Evolutionary conservation across 2,797 vertebrate genomes (phyloP), one percentile per base, ranked within the genome.

Genomic region (Aeoliscus strigatus): DNA sequence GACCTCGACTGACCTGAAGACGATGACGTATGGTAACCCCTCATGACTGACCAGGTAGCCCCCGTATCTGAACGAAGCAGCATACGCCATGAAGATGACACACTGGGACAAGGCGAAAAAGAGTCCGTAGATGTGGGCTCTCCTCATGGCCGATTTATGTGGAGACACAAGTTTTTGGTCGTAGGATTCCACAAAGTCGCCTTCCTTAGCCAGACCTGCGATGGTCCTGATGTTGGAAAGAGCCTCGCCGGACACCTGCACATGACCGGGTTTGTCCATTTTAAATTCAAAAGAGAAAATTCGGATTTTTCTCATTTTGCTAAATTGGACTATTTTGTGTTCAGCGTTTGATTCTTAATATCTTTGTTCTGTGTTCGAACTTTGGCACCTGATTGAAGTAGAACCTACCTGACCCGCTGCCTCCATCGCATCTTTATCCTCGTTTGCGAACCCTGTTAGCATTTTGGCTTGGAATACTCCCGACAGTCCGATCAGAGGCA

Each of bases 51-150:
- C 89, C 60, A 91, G 69, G 63, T 84, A 75, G 12, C 89, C 90
- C 27, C 89, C 90, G n/a, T 83, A 90, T 84, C 88, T 80, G 34
- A 87, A 91, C 0, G 89, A 89, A 47, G 88, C 88, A 11, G 89
- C 89, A 37, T 82, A 84, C 0, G 88, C 80, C 85, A 90, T 82
- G 49, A 86, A 91, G 61, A 89, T 81, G 24, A 91, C 83, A 58
- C 87, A 87, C 26, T 86, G 83, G 4, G 87, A 45, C 44, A 91
- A 89, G 9, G 83, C 85, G 13, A 90, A 90, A 36, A 75, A 89
- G 31, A 90, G 18, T 11, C 85, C 89, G n/a, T 89, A 89, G 51
- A 91, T 26, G 13, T 75, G 73, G 40, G 84, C 88, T 57, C 54
- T 88, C 48, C 87, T 89, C 58, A 80, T 88, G 11, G 85, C 85